Percentiles rank a stretch among this genome's conserved stretches.
phyloP scores from a whole-genome alignment of 2,797 vertebrate species.

The Mycteria americana region DNA sequence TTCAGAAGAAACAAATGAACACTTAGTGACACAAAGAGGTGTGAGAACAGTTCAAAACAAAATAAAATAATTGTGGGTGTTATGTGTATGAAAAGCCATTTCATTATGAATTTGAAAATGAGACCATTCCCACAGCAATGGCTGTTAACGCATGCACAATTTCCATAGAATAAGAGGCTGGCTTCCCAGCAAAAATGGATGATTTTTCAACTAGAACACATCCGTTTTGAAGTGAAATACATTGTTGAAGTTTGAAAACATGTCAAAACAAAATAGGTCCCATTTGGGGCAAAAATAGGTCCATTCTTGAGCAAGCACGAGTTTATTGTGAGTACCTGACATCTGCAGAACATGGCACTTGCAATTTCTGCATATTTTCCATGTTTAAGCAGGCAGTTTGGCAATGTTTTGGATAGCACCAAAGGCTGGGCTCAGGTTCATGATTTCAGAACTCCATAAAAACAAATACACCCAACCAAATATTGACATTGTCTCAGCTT shows the following conservation, averaged over 20 bases:
- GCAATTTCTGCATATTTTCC: background rate
- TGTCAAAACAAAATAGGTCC: background rate
- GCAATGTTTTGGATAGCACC: background rate
- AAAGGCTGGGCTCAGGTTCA: background rate
- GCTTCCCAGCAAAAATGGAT: background rate
- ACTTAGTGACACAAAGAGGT: slow-evolving; percentile 1
- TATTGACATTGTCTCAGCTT: slow-evolving; percentile 1
- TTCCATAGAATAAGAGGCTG: background rate
- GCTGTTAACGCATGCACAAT: background rate
- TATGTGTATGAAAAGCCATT: background rate
- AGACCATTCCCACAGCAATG: slow-evolving; percentile 5
- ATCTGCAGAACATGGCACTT: background rate
- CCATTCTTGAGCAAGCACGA: background rate
- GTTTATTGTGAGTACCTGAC: background rate
- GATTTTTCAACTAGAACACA: background rate
- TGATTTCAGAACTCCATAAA: slow-evolving; percentile 5
- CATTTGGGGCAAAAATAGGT: background rate
- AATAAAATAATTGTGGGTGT: background rate
- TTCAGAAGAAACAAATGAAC: slow-evolving; percentile 27
- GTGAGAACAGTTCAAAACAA: slow-evolving; percentile 8
- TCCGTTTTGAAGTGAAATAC: background rate
- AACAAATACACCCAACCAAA: background rate
- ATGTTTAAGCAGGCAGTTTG: background rate
- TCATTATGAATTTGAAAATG: slow-evolving; percentile 7
- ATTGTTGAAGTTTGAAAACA: background rate